Evolutionary conservation across 2,888 invertebrate species (phyloP), one percentile per base, ranked within the genome.

Genomic region (Synergus gifuensis): DNA sequence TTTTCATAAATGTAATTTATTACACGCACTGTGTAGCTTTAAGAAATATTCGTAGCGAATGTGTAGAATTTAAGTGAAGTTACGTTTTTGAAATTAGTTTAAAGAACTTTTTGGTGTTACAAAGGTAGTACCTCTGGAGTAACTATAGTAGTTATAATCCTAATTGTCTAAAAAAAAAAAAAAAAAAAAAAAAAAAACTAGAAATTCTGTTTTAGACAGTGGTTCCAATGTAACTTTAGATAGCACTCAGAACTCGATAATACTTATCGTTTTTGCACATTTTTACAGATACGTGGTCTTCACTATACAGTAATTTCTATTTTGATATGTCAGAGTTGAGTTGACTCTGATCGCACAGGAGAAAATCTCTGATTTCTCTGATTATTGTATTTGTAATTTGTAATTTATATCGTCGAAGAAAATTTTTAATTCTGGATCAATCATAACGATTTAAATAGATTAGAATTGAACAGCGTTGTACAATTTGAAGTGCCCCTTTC

Each of bases 11-110:
- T 62, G 14, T 18, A 28, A 22, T 62, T 62, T 28, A 28, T 14
- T 28, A 62, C 5, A 22, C 8, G 7, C 28, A 22, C 12, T 22
- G 49, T n/a, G 49, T 28, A 62, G 28, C 4, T 4, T 28, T 62
- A 28, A 22, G 22, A 22, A 18, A 28, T 62, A 46, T 46, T 46
- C 46, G 46, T 46, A 62, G 28, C 22, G 28, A 67, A 46, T 67
- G 46, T 49, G 8, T 28, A 46, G 22, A 49, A 54, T 78, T 76
- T 36, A 42, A 46, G 16, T 76, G 16, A 77, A 77, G 69, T 18
- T 80, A 76, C 44, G 49, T 36, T 77, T 79, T 62, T 76, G 67
- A 22, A 62, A 54, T 76, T 77, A 76, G 79, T 81, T 67, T 76
- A 78, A 77, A 79, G 54, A 16, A 76, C 44, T 78, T 79, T 66